These are phyloP conservation scores for Stigmatopora nigra DNA, from an alignment of 2,113 vertebrate genomes.

Conservation along the genomic window DNA sequence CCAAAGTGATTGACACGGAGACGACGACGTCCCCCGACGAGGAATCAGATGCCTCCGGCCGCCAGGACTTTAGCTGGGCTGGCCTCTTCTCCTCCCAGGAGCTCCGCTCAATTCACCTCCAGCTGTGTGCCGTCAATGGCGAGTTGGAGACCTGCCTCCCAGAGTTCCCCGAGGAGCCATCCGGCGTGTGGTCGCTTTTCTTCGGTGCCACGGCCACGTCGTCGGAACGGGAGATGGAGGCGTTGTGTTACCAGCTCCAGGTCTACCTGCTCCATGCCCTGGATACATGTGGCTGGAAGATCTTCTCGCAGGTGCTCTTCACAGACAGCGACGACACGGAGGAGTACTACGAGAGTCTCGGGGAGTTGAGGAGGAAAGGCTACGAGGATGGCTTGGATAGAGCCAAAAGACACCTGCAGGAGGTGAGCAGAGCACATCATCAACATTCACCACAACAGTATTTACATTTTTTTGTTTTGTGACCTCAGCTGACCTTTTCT, in stretches of 20 bases:
- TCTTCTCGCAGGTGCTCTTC: slow-evolving; percentile 91
- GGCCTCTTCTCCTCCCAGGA: slow-evolving; percentile 95
- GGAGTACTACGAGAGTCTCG: slow-evolving; percentile 95
- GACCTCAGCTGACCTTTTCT: too few relatives aligned
- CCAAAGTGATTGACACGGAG: slow-evolving; percentile 59
- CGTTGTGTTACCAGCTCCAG: slow-evolving; percentile 83
- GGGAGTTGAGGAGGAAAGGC: slow-evolving; percentile 88
- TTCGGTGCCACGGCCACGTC: slow-evolving; percentile 72
- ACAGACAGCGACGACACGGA: slow-evolving; percentile 86
- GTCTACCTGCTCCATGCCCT: slow-evolving; percentile 89
- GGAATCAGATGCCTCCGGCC: slow-evolving; percentile 41
- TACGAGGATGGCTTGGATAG: slow-evolving; percentile 89
- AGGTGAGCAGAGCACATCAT: slow-evolving; percentile 68
- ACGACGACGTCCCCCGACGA: slow-evolving; percentile 36
- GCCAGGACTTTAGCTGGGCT: slow-evolving; percentile 92
- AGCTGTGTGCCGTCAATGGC: slow-evolving; percentile 88
- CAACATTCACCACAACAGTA: too few relatives aligned
- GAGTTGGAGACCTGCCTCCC: slow-evolving; percentile 89
- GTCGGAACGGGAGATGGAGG: slow-evolving; percentile 76
- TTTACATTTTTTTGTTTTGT: too few relatives aligned
- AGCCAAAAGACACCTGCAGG: slow-evolving; percentile 79
- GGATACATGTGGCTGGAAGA: slow-evolving; percentile 97
- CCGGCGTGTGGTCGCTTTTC: slow-evolving; percentile 86
- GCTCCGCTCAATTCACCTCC: slow-evolving; percentile 81
- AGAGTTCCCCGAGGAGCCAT: slow-evolving; percentile 84